These are phyloP conservation scores for Caenorhabditis sinica DNA, from an alignment of 2,888 invertebrate species.

Conservation along the genomic window DNA sequence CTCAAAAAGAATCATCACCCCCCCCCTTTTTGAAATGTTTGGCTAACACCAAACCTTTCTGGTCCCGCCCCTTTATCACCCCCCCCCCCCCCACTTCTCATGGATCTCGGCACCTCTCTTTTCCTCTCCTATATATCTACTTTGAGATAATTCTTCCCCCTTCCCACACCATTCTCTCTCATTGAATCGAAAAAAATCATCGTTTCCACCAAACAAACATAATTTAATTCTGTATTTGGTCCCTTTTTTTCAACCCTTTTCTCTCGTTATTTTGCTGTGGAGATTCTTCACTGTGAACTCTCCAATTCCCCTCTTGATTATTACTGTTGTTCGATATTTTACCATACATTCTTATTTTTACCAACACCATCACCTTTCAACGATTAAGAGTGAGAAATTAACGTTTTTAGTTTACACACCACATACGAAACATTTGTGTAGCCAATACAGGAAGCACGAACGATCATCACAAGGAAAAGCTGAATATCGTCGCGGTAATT, in stretches of 20 bases:
- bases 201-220: too few species aligned
- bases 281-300: neutral
- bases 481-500: too few species aligned
- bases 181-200: neutral
- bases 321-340: constrained; percentile 43
- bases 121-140: constrained; percentile 17
- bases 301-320: neutral
- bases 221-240: constrained; percentile 37
- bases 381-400: too few species aligned
- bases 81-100: constrained; percentile 11
- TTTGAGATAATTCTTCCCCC: constrained; percentile 24
- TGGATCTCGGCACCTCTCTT: constrained; percentile 59
- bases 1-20: too few species aligned
- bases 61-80: neutral
- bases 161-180: neutral
- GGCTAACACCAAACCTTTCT: too few species aligned
- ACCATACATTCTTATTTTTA: constrained; percentile 56
- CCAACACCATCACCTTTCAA: too few species aligned
- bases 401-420: too few species aligned
- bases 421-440: too few species aligned
- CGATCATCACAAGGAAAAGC: too few species aligned
- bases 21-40: too few species aligned
- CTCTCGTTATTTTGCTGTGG: neutral
- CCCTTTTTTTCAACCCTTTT: neutral
- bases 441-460: too few species aligned